phyloP scores from a whole-genome alignment of 2,113 vertebrate genomes.

The Eupsittula cactorum region DNA sequence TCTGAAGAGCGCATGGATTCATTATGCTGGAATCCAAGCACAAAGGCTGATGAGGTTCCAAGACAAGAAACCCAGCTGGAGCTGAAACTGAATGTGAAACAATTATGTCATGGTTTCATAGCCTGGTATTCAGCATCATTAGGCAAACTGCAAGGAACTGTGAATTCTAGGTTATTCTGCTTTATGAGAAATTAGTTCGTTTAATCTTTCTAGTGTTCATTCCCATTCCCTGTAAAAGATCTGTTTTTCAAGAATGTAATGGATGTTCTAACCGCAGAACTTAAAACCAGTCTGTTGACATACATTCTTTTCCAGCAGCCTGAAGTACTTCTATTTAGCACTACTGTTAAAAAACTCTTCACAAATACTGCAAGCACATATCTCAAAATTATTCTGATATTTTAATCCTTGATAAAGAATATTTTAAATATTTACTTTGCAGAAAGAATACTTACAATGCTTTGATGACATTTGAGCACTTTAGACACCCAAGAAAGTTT shows the following conservation, averaged over 20 bases:
- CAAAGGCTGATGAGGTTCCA: background rate
- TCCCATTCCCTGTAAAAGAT: background rate
- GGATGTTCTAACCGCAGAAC: background rate
- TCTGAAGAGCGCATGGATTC: background rate
- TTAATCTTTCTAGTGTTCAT: background rate
- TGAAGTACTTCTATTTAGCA: background rate
- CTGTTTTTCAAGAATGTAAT: background rate
- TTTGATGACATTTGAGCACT: background rate
- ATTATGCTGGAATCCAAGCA: background rate
- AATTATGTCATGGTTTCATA: background rate
- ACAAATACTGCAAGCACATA: background rate
- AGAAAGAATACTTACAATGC: background rate
- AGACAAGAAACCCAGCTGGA: background rate
- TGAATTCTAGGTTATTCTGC: background rate
- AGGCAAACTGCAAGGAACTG: background rate
- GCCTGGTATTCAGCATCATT: background rate
- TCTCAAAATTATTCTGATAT: background rate
- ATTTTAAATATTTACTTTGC: slow-evolving; percentile 53
- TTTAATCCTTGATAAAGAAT: slow-evolving; percentile 12
- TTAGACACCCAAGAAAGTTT: background rate
- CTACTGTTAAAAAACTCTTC: background rate
- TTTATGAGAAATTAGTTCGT: background rate
- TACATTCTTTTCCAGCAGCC: background rate
- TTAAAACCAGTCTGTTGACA: background rate
- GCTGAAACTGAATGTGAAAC: background rate